A percentile compares a stretch with the other conserved stretches of the same genome.
phyloP scores from a whole-genome alignment of 2,113 vertebrate species.

The Cyanoramphus novaezelandiae region DNA sequence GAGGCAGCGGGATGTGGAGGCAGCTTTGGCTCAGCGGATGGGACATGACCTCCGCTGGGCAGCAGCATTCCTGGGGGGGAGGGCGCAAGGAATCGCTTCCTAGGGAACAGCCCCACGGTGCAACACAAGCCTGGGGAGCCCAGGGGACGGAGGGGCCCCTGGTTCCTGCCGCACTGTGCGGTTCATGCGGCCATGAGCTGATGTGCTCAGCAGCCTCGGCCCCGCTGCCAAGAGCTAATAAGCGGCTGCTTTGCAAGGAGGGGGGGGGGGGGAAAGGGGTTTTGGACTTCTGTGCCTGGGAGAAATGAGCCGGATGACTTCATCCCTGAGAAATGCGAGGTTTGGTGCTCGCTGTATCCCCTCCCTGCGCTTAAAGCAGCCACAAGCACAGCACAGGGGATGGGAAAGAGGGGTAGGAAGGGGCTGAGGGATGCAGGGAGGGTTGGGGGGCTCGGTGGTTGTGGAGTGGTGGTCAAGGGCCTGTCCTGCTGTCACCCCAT shows the following conservation, averaged over 20 bases:
- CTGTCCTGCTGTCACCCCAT: neutral
- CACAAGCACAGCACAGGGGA: neutral
- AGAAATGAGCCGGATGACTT: slow-evolving; percentile 24
- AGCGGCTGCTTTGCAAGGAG: neutral
- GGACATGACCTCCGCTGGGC: neutral
- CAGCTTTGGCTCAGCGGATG: neutral
- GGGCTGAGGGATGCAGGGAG: neutral
- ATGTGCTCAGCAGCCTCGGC: neutral
- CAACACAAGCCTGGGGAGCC: neutral
- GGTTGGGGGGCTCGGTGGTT: neutral
- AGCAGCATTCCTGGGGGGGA: neutral
- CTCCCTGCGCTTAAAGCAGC: slow-evolving; percentile 25
- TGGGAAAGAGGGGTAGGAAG: neutral
- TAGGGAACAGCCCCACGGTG: neutral
- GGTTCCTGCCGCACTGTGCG: neutral
- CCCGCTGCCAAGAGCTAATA: neutral
- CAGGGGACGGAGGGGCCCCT: neutral
- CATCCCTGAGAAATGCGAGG: neutral
- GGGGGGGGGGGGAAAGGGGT: neutral
- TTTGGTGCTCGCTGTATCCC: neutral
- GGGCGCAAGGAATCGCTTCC: neutral
- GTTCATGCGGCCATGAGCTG: neutral
- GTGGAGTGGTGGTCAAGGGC: neutral
- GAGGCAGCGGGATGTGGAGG: neutral
- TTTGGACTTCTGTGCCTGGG: neutral